Evolutionary conservation across 2,888 invertebrate species (phyloP).

Genomic region (Anthophora plumipes): DNA sequence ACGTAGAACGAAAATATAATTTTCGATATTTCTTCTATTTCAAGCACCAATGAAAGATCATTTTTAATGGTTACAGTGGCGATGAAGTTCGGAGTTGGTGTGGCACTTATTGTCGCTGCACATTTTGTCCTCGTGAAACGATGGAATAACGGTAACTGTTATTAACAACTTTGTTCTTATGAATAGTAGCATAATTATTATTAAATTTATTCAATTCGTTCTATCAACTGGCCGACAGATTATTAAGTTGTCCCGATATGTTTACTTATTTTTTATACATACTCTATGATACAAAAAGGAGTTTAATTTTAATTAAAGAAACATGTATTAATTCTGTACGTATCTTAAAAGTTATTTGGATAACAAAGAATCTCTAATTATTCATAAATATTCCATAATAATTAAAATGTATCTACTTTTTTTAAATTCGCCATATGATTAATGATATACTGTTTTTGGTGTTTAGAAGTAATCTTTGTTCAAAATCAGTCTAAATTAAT

Average conservation of each 20-base stretch:
- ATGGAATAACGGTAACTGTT: slow-evolving; percentile 90
- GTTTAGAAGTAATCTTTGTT: slow-evolving; percentile 51
- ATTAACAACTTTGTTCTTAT: slow-evolving; percentile 27
- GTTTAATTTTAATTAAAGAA: too few species aligned
- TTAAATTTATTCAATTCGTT: background rate
- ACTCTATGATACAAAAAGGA: too few species aligned
- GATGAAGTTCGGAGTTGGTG: slow-evolving; percentile 94
- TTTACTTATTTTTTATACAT: too few species aligned
- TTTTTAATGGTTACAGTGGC: slow-evolving; percentile 90
- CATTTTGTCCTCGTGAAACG: slow-evolving; percentile 93
- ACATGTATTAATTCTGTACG: too few species aligned
- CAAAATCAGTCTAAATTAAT: slow-evolving; percentile 48
- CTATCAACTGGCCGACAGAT: background rate
- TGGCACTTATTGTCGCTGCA: slow-evolving; percentile 93
- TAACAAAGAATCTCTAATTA: background rate
- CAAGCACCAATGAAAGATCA: slow-evolving; percentile 64
- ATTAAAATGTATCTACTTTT: background rate
- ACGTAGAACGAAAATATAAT: slow-evolving; percentile 48
- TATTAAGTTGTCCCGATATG: too few species aligned
- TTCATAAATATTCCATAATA: background rate
- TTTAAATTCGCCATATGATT: slow-evolving; percentile 8
- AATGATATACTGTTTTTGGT: slow-evolving; percentile 34
- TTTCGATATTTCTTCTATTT: slow-evolving; percentile 14
- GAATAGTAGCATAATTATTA: slow-evolving; percentile 17
- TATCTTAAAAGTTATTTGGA: too few species aligned